Percentiles rank a stretch among this genome's conserved stretches.
Evolutionary conservation across 2,888 invertebrate genomes (phyloP).

Genomic region (Tetramorium bicarinatum): DNA sequence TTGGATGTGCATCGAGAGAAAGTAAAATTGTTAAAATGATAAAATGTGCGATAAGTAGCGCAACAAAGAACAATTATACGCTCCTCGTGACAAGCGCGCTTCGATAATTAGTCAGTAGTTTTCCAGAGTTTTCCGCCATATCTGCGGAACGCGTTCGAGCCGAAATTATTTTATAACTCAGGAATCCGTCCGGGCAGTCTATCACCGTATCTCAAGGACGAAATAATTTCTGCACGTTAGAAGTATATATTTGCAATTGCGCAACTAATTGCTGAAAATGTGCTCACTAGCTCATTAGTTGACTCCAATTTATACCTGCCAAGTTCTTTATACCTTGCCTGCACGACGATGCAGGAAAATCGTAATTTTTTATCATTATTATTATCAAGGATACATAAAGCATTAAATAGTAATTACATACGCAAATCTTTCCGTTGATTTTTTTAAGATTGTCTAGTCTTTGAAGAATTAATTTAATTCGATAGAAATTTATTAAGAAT

Average conservation of each 20-base stretch:
- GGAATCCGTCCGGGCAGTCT: background rate
- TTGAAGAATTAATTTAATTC: background rate
- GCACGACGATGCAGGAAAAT: conserved; percentile 1
- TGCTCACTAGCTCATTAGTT: conserved; percentile 50
- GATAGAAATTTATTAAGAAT: background rate
- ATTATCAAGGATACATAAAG: background rate
- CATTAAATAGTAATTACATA: background rate
- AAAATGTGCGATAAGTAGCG: background rate
- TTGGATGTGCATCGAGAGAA: background rate
- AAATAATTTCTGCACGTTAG: conserved; percentile 16
- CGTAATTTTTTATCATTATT: conserved; percentile 6
- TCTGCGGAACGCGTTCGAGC: background rate
- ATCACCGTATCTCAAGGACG: background rate
- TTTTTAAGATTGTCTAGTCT: background rate
- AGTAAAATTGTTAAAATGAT: background rate
- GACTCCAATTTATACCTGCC: conserved; percentile 40
- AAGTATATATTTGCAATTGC: conserved; percentile 33
- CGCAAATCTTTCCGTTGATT: background rate
- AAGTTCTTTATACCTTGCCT: background rate
- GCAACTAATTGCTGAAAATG: conserved; percentile 56
- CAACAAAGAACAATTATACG: background rate
- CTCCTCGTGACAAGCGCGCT: conserved; percentile 1
- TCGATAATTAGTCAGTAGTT: conserved; percentile 2
- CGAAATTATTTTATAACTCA: conserved; percentile 10
- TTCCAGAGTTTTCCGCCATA: conserved; percentile 15